Evolutionary conservation across 2,797 vertebrate species (phyloP).

Genomic region (Lophius americanus): DNA sequence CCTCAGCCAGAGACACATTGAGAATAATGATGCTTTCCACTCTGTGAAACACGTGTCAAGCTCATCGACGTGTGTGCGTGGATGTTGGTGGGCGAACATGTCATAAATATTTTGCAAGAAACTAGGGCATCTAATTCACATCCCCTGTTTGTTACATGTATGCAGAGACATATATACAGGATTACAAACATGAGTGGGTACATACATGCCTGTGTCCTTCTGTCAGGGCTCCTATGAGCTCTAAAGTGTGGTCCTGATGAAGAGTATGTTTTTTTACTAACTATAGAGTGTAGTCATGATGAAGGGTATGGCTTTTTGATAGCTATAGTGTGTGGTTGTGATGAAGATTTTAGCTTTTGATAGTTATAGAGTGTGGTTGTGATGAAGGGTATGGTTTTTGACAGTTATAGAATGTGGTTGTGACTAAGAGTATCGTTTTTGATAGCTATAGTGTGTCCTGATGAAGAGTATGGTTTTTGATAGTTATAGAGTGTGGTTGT

Average conservation of each 20-base stretch:
- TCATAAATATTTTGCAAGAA: slow-evolving; percentile 42
- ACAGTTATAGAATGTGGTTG: no score
- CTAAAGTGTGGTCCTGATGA: background rate
- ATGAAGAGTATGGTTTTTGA: no score
- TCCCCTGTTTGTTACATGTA: slow-evolving; percentile 17
- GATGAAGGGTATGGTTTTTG: no score
- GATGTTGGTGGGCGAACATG: slow-evolving; percentile 12
- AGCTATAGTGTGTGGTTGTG: no score
- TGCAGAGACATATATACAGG: slow-evolving; percentile 7
- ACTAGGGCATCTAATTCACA: slow-evolving; percentile 49
- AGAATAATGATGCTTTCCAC: slow-evolving; percentile 23
- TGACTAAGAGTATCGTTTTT: background rate
- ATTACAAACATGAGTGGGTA: slow-evolving; percentile 20
- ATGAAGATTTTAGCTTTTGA: no score
- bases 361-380: no score
- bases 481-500: no score
- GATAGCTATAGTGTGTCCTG: no score
- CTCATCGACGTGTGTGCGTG: slow-evolving; percentile 20
- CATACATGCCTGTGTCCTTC: slow-evolving; percentile 9
- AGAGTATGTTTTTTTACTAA: no score
- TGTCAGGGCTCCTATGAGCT: slow-evolving; percentile 7
- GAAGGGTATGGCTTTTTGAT: no score
- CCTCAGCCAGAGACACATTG: slow-evolving; percentile 14
- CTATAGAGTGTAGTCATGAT: no score
- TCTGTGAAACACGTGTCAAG: slow-evolving; percentile 12